Evolutionary conservation across 2,888 invertebrate genomes (phyloP), one percentile per base, ranked within the genome.

Genomic region (Euplagia quadripunctaria): DNA sequence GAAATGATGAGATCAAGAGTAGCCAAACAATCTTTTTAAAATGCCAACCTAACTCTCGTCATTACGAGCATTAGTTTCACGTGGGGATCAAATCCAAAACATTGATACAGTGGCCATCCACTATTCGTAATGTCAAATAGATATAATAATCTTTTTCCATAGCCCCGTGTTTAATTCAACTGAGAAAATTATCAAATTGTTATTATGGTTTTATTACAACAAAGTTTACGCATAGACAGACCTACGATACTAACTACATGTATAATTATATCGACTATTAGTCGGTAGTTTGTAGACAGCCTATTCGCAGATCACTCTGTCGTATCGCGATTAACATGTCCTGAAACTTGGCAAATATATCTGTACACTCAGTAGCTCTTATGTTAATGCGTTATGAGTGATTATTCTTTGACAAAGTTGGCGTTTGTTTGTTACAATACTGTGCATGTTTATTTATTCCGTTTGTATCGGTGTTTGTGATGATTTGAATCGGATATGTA

Each of bases 251-350:
- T 58, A 58, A 20, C 58, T 31, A 20, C 14, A 14, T 31, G 12
- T 61, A 17, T 41, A 66, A 51, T 51, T 3, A 66, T 51, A 51
- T 66, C 51, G 51, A 66, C 41, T 68, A 75, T 75, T 68, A 79
- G 73, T 80, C 83, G 82, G 43, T 41, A 64, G 75, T 84, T 55
- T 86, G 81, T 74, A 82, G 68, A 17, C 70, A 68, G 83, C 90
- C 89, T 90, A 83, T 88, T 79, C 82, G 84, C 86, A 88, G 88
- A 90, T 92, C 90, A 90, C 88, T 91, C 90, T 87, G 87, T 89
- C 90, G 86, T 86, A 88, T 88, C 86, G 84, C 89, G 89, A 89
- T 90, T 90, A 91, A 89, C 89, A 89, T 92, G 90, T 91, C 89
- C 89, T 88, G 86, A 86, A 68, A 85, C 81, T 86, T 84, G 80